These are phyloP conservation scores for Diorhabda sublineata DNA, from an alignment of 1,140 invertebrate species.

Conservation along the genomic window DNA sequence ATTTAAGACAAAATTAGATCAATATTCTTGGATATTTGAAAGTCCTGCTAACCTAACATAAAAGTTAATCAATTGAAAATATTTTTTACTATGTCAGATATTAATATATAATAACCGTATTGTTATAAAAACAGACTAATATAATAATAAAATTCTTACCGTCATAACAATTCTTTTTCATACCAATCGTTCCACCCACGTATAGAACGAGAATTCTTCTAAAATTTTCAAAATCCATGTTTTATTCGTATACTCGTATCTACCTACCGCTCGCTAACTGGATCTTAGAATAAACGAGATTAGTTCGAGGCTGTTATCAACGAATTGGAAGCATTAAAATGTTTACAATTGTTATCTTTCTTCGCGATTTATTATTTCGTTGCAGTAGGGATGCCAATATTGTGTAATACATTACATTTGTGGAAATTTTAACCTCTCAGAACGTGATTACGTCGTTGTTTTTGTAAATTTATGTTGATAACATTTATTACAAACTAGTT, in stretches of 20 bases:
- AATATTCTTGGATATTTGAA: not conserved
- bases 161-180: constrained; percentile 69
- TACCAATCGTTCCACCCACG: constrained; percentile 86
- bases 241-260: too few relatives aligned
- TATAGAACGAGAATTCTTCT: constrained; percentile 70
- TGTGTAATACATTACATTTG: too few relatives aligned
- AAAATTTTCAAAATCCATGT: not conserved
- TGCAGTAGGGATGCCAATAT: too few relatives aligned
- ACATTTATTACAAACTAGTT: too few relatives aligned
- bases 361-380: too few relatives aligned
- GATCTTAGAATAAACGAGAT: not conserved
- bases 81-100: not conserved
- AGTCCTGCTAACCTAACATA: not conserved
- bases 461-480: too few relatives aligned
- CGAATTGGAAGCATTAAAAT: too few relatives aligned
- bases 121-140: not conserved
- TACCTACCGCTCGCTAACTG: constrained; percentile 15
- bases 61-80: not conserved
- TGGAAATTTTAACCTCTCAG: too few relatives aligned
- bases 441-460: too few relatives aligned
- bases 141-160: constrained; percentile 50
- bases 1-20: not conserved
- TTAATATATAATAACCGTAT: not conserved
- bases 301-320: constrained; percentile 23
- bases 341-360: too few relatives aligned